Conservation (phyloP, 2,797 vertebrate species). For the Melanotaenia nigrans region DNA sequence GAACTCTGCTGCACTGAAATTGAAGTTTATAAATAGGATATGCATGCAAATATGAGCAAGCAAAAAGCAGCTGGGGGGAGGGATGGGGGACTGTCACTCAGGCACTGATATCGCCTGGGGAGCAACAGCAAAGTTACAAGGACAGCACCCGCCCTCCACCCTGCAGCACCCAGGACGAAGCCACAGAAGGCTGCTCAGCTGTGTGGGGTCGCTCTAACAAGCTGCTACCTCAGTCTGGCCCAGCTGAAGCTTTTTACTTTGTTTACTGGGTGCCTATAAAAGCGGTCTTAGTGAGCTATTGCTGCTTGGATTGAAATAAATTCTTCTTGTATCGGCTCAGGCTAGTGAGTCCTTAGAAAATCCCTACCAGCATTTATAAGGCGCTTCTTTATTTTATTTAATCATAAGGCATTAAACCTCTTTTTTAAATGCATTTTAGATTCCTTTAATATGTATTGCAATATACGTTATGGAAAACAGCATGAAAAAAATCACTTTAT, state of each 20-base stretch:
- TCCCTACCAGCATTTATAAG: slow-evolving; percentile 19
- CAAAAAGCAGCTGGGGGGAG: slow-evolving; percentile 44
- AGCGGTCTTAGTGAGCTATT: slow-evolving; percentile 45
- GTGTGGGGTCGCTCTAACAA: slow-evolving; percentile 74
- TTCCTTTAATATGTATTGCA: neutral
- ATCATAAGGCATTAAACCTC: slow-evolving; percentile 12
- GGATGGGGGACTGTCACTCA: slow-evolving; percentile 66
- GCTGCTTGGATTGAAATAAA: slow-evolving; percentile 58
- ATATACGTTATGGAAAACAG: too few species aligned
- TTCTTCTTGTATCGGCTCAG: slow-evolving; percentile 38
- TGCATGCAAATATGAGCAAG: slow-evolving; percentile 66
- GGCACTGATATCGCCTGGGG: slow-evolving; percentile 61
- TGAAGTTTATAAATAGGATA: slow-evolving; percentile 69
- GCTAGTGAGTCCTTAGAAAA: slow-evolving; percentile 42
- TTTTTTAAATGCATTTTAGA: neutral
- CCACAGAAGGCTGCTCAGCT: slow-evolving; percentile 79
- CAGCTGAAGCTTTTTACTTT: slow-evolving; percentile 63
- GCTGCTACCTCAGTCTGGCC: slow-evolving; percentile 73
- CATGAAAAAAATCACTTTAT: neutral
- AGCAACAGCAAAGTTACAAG: slow-evolving; percentile 71
- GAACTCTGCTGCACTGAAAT: slow-evolving; percentile 36
- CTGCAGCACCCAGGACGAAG: slow-evolving; percentile 70
- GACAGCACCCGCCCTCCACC: slow-evolving; percentile 79
- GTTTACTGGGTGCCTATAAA: slow-evolving; percentile 54
- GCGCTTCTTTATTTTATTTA: slow-evolving; percentile 18